Conservation (phyloP, 1,140 invertebrate genomes). For the Pseudomyrmex concolor region DNA sequence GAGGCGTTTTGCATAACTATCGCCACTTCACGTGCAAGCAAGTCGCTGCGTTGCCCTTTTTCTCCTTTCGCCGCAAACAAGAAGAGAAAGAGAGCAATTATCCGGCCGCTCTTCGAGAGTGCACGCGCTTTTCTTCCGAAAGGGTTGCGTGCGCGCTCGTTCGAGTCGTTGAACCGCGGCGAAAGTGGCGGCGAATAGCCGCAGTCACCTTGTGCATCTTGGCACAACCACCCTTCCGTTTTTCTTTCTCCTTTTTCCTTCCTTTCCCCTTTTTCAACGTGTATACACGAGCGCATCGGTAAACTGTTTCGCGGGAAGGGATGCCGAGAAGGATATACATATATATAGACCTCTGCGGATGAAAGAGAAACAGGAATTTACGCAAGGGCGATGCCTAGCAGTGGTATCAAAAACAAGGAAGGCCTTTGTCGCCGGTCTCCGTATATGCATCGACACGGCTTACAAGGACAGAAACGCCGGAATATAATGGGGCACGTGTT, state of each 20-base stretch:
- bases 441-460: constrained; percentile 5
- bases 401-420: constrained; percentile 67
- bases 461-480: constrained; percentile 30
- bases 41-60: constrained; percentile 24
- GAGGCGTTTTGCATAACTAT: constrained; percentile 48
- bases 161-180: constrained; percentile 44
- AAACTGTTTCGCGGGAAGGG: constrained; percentile 27
- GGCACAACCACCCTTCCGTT: constrained; percentile 1
- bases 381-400: constrained; percentile 15
- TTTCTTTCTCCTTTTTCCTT: background rate
- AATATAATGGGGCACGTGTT: constrained; percentile 75
- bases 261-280: background rate
- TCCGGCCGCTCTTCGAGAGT: constrained; percentile 6
- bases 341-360: background rate
- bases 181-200: constrained; percentile 15
- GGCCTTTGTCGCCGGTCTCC: constrained; percentile 63
- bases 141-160: constrained; percentile 58
- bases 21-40: constrained; percentile 8
- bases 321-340: background rate
- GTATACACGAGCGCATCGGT: constrained; percentile 54
- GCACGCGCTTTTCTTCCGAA: constrained; percentile 4
- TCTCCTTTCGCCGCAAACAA: constrained; percentile 47
- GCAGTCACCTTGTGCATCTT: constrained; percentile 3
- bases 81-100: constrained; percentile 55
- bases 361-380: background rate